phyloP scores from a whole-genome alignment of 2,888 invertebrate species.

The Eilema caniola region DNA sequence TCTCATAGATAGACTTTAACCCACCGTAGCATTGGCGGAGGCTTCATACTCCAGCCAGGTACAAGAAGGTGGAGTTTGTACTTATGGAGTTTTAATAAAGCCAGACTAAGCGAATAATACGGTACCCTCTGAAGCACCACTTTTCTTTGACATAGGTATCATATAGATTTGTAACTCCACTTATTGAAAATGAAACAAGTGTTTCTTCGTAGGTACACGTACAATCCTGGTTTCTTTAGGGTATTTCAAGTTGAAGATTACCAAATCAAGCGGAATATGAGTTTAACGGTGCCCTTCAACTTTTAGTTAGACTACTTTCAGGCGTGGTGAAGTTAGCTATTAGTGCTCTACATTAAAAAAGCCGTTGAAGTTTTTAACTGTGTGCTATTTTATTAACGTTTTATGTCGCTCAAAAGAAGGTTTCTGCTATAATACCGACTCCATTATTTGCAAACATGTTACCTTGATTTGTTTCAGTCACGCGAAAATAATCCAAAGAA shows the following conservation, averaged over 20 bases:
- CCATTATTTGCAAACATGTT: slow-evolving; percentile 36
- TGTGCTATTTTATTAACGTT: slow-evolving; percentile 2
- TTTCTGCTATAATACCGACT: slow-evolving; percentile 26
- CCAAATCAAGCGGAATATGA: neutral
- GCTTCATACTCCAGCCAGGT: too few relatives aligned
- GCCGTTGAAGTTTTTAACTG: neutral
- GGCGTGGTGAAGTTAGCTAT: neutral
- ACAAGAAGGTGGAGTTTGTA: too few relatives aligned
- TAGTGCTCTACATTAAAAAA: too few relatives aligned
- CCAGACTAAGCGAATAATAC: too few relatives aligned
- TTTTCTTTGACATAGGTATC: too few relatives aligned
- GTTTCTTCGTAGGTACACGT: neutral
- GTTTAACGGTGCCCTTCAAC: neutral
- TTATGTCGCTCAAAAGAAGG: slow-evolving; percentile 16
- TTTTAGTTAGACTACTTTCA: too few relatives aligned
- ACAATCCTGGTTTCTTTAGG: neutral
- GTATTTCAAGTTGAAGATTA: neutral
- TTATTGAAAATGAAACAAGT: neutral
- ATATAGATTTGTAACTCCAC: too few relatives aligned
- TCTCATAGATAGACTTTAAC: neutral
- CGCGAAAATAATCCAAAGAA: slow-evolving; percentile 37
- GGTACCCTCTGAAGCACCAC: too few relatives aligned
- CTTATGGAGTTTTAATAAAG: too few relatives aligned
- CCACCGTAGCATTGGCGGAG: neutral
- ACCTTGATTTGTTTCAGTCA: slow-evolving; percentile 46